Evolutionary conservation across 1,140 invertebrate species (phyloP).

Genomic region (Drosophila lacertosa): DNA sequence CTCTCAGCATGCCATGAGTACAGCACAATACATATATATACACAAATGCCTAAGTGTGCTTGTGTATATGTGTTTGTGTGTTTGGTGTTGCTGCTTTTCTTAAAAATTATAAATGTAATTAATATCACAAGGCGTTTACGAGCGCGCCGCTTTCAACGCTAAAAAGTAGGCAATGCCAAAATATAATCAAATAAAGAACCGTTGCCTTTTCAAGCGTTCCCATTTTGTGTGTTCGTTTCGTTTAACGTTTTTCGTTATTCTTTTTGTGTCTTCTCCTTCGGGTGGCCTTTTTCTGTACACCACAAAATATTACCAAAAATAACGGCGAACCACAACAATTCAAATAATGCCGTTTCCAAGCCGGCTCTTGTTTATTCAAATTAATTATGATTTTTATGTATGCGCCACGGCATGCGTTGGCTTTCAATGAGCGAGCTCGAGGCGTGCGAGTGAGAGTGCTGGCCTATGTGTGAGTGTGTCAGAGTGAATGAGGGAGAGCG

Average conservation of each 20-base stretch:
- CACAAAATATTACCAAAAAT: conserved; percentile 50
- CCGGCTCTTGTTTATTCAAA: conserved; percentile 48
- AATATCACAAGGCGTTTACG: conserved; percentile 15
- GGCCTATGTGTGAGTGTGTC: background rate
- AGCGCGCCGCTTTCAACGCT: conserved; percentile 3
- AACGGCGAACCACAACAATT: conserved; percentile 36
- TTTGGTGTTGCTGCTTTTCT: conserved; percentile 25
- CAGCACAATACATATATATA: conserved; percentile 6
- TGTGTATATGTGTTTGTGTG: conserved; percentile 19
- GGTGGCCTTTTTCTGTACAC: conserved; percentile 55
- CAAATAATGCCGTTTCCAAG: conserved; percentile 17
- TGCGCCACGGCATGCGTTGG: conserved; percentile 34
- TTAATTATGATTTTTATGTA: conserved; percentile 55
- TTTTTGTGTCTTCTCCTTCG: background rate
- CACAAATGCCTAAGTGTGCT: background rate
- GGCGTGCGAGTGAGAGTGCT: background rate
- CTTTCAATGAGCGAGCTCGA: conserved; percentile 19
- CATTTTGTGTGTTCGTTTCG: conserved; percentile 7
- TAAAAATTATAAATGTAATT: conserved; percentile 35
- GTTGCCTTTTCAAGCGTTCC: conserved; percentile 10
- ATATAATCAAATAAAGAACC: background rate
- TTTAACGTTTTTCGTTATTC: background rate
- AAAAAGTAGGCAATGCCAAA: conserved; percentile 3
- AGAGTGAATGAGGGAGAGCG: conserved; percentile 1
- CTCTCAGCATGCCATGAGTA: conserved; percentile 18